Percentiles rank a stretch among this genome's conserved stretches.
Evolutionary conservation across 2,113 vertebrate genomes (phyloP).

Genomic region (cattle (Bos taurus)): DNA sequence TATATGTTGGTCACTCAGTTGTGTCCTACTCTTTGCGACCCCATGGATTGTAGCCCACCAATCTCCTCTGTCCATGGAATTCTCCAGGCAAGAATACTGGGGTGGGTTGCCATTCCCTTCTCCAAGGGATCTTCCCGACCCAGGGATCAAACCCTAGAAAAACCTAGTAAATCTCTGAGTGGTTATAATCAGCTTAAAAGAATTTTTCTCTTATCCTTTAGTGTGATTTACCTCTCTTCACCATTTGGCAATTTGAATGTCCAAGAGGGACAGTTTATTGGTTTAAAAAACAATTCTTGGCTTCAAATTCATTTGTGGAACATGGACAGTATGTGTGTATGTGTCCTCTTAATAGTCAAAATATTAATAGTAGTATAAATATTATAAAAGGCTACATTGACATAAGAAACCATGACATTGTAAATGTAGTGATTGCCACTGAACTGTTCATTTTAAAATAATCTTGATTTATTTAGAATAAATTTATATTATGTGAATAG

Average conservation of each 20-base stretch:
- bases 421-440: background rate
- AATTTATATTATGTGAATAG: background rate
- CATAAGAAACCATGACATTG: background rate
- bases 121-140: background rate
- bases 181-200: background rate
- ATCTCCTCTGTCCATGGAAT: background rate
- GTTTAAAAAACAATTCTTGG: background rate
- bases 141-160: background rate
- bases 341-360: background rate
- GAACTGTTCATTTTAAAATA: background rate
- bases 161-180: background rate
- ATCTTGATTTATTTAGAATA: background rate
- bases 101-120: background rate
- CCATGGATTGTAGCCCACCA: background rate
- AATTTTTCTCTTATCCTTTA: background rate
- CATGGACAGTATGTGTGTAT: background rate
- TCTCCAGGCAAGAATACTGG: background rate
- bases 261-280: background rate
- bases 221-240: background rate
- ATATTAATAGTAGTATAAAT: background rate
- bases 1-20: background rate
- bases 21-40: background rate
- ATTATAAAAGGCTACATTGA: background rate
- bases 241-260: background rate
- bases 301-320: background rate